Percentiles rank a stretch among this genome's conserved stretches.
Evolutionary conservation across 2,888 invertebrate species (phyloP).

Genomic region (Latheticus oryzae): DNA sequence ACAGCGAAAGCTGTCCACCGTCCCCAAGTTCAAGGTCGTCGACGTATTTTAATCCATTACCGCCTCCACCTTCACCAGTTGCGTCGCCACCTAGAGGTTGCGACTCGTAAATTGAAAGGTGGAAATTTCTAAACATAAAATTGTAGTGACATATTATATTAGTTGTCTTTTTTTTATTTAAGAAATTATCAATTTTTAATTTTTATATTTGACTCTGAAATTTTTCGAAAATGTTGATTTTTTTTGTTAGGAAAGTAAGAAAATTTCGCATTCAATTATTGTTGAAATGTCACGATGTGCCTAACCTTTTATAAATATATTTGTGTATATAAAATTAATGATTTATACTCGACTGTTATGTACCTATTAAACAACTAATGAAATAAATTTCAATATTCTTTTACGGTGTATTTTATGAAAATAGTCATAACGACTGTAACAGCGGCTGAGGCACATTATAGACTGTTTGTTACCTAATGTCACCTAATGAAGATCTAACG

Average conservation of each 20-base stretch:
- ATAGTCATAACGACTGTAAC: too few relatives aligned
- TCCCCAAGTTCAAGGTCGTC: conserved; percentile 80
- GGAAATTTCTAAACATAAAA: too few relatives aligned
- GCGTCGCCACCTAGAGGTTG: conserved; percentile 70
- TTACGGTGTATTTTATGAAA: too few relatives aligned
- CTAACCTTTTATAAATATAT: conserved; percentile 33
- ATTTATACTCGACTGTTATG: conserved; percentile 38
- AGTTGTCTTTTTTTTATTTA: too few relatives aligned
- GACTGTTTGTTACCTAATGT: too few relatives aligned
- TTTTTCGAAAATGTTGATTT: not conserved
- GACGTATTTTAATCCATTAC: conserved; percentile 82
- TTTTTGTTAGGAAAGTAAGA: conserved; percentile 2
- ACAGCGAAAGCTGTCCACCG: conserved; percentile 77
- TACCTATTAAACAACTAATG: conserved; percentile 20
- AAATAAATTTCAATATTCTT: conserved; percentile 36
- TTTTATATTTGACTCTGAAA: not conserved
- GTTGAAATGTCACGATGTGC: conserved; percentile 29
- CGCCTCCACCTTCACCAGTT: conserved; percentile 89
- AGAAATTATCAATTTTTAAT: too few relatives aligned
- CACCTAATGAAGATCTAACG: too few relatives aligned
- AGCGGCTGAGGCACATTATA: too few relatives aligned
- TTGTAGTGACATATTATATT: too few relatives aligned
- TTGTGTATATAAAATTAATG: conserved; percentile 33
- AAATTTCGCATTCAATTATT: conserved; percentile 9
- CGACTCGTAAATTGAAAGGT: conserved; percentile 52